Base-by-base conservation (phyloP, 1,140 invertebrate genomes). In the Drosophila pandora region DNA sequence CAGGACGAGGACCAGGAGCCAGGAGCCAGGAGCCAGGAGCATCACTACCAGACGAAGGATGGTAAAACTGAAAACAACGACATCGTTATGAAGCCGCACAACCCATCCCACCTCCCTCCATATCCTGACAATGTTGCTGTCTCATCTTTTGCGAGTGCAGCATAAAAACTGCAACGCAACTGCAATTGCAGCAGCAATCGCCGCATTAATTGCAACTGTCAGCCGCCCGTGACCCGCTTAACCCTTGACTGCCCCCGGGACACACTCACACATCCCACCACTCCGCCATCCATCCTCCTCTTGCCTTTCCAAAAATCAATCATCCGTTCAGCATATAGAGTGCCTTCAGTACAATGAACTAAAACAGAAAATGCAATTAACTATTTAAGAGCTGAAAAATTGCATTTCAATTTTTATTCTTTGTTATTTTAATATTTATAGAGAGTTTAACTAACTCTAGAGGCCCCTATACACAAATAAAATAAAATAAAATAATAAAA, bases 171-270 rank as follows among this genome's bases (percentile, higher is more conserved):
- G 34, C 34, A 37, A 37, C 34, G 10, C 10, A 10, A 37, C 8
- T 34, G 32, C 8, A 37, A 12, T 37, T 37, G 34, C 70, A 59
- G 67, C 61, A 75, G 78, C 70, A 82, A 70, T 57, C 48, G 72
- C 77, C 74, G 74, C 82, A 85, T 87, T 87, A 85, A 85, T 85
- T 85, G 78, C 82, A 85, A 85, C 82, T 85, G 82, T 82, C 82
- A 85, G 67, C 72, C 67, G 78, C 45, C 69, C 60, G 70, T 64
- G 71, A 52, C 70, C 60, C 71, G 71, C 54, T 74, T 75, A 75
- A 75, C 71, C 71, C 68, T 52, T 65, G 37, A 32, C 39, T 73
- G 68, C 49, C 41, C 28, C 3, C 10, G 13, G 23, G 41, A 30
- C 17, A 2, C 10, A 41, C 28, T 17, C n/a, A 2, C 5, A 22